Evolutionary conservation across 2,113 vertebrate genomes (phyloP), one percentile per base, ranked within the genome.

Genomic region (Aegotheles bennettii): DNA sequence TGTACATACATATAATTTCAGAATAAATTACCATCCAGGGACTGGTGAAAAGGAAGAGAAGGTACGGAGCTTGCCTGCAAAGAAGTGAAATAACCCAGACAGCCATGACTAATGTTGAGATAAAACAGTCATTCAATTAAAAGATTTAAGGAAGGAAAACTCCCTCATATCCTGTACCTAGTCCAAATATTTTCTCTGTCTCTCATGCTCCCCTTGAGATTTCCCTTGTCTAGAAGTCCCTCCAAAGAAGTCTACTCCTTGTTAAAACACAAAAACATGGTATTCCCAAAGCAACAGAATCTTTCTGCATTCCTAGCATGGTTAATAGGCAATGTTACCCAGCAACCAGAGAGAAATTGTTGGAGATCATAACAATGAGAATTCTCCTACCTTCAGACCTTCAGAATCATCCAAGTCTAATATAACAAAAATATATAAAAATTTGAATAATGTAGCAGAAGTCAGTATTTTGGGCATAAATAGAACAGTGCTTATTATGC

Each of bases 101-200:
- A 84, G 28, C 69, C 69, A 70, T 84, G 88, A 94, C 93, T 94
- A 91, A 94, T 45, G 67, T 84, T 82, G 78, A 96, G 92, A 95
- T 84, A 95, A 95, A 84, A 68, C 77, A 92, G 45, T 36, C 77
- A 51, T 78, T 88, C 94, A 97, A 95, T 95, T 86, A 92, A 63
- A 82, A 95, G 82, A 89, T 48, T 93, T 86, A 87, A 91, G 56
- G 43, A 91, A 90, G 87, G 94, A 70, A 96, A 95, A 93, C 70
- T 73, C 87, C 95, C 70, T 82, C 65, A 78, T 70, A 94, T 93
- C 82, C 88, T 79, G 73, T 64, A 88, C 48, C 65, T 74, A 86
- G 51, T 73, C 79, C 85, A 84, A 94, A 51, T 69, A 71, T 81
- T 90, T 96, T 90, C 61, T 68, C 65, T 60, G 29, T 83, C 84